These are phyloP conservation scores for Bombus difficillimus DNA, from an alignment of 1,140 invertebrate species.

Conservation along the genomic window DNA sequence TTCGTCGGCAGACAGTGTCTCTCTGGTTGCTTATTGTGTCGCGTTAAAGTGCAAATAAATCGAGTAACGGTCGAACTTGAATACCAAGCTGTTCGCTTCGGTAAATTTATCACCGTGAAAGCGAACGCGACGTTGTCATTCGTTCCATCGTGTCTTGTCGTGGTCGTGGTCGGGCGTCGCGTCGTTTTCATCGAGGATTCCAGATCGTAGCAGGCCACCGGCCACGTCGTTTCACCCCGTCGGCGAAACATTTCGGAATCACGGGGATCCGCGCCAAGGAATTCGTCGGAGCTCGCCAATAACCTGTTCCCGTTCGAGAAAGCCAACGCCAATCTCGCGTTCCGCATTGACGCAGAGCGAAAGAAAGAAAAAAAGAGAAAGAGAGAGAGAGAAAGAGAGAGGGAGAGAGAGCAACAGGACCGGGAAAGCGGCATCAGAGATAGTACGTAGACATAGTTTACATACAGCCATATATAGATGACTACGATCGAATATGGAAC, in stretches of 20 bases:
- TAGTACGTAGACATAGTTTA: constrained; percentile 5
- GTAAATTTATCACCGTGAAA: constrained; percentile 51
- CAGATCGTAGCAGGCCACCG: constrained; percentile 41
- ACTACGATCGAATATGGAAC: neutral
- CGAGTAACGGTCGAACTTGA: constrained; percentile 12
- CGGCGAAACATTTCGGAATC: constrained; percentile 58
- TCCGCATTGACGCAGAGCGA: constrained; percentile 48
- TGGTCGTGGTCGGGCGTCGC: constrained; percentile 19
- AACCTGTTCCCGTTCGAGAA: constrained; percentile 63
- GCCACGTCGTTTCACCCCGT: constrained; percentile 48
- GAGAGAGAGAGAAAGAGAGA: too few species aligned
- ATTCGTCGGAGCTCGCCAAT: constrained; percentile 67
- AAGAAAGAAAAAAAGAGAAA: neutral
- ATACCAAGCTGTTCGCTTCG: neutral
- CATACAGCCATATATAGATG: constrained; percentile 23
- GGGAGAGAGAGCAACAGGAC: too few species aligned
- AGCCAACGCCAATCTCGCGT: constrained; percentile 46
- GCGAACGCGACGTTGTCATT: constrained; percentile 32
- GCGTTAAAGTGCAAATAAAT: neutral
- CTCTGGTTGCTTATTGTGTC: too few species aligned
- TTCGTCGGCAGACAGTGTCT: neutral
- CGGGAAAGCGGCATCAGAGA: neutral
- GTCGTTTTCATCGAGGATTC: constrained; percentile 49
- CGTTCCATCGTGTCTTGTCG: neutral
- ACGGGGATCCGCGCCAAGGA: constrained; percentile 66